Percentiles rank a stretch among this genome's conserved stretches.
Evolutionary conservation across 2,113 vertebrate species (phyloP).

Genomic region (Halichoeres trimaculatus): DNA sequence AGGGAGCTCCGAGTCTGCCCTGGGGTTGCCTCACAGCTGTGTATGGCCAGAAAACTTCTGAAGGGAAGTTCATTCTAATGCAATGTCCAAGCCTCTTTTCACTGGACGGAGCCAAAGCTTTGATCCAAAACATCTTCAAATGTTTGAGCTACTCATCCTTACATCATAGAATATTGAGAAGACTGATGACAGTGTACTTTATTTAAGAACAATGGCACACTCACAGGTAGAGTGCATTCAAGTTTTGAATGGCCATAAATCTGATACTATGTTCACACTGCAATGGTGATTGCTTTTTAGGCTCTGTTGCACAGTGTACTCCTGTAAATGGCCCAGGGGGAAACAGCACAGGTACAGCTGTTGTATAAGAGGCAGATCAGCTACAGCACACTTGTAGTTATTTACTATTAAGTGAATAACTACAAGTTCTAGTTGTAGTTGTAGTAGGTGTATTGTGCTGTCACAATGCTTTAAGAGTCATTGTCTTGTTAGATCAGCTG

Average conservation of each 20-base stretch:
- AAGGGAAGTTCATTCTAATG: neutral
- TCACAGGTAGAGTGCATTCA: neutral
- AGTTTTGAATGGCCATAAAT: neutral
- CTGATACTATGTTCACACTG: neutral
- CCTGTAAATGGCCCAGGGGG: neutral
- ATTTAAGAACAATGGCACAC: neutral
- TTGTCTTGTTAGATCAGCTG: neutral
- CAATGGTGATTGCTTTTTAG: too few species aligned
- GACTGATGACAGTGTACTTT: neutral
- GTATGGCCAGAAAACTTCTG: neutral
- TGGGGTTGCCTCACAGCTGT: neutral
- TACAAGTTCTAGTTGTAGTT: too few species aligned
- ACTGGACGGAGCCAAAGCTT: neutral
- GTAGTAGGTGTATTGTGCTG: neutral
- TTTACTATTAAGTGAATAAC: constrained; percentile 9
- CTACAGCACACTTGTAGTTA: neutral
- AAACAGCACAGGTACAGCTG: neutral
- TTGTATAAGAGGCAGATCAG: neutral
- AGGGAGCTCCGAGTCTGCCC: neutral
- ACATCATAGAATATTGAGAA: too few species aligned
- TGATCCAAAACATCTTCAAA: neutral
- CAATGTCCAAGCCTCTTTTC: neutral
- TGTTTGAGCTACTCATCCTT: neutral
- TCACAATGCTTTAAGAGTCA: constrained; percentile 29
- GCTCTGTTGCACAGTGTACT: neutral